phyloP scores from a whole-genome alignment of 2,888 invertebrate species.

The Chymomyza procnemis region DNA sequence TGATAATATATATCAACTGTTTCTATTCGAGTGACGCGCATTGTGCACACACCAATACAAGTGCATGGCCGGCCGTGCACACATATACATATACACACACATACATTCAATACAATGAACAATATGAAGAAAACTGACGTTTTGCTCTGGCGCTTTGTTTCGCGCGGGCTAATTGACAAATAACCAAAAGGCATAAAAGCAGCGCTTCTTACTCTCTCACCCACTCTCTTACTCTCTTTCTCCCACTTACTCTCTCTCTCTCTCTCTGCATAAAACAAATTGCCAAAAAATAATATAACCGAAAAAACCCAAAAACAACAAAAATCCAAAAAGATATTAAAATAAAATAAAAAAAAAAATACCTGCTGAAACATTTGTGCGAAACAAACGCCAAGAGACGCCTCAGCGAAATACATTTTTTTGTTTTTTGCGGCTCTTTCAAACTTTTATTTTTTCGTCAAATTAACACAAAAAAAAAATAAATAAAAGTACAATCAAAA shows the following conservation, averaged over 20 bases:
- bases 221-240: too few species aligned
- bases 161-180: conserved; percentile 70
- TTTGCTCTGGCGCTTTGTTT: conserved; percentile 66
- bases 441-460: neutral
- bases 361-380: neutral
- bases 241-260: too few species aligned
- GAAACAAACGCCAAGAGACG: neutral
- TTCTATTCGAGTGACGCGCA: too few species aligned
- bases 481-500: neutral
- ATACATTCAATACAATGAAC: neutral
- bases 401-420: neutral
- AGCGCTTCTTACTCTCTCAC: conserved; percentile 1
- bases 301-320: neutral
- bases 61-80: too few species aligned
- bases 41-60: conserved; percentile 16
- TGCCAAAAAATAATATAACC: conserved; percentile 5
- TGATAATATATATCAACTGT: too few species aligned
- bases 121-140: conserved; percentile 59
- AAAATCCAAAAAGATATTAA: neutral
- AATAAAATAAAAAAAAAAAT: neutral
- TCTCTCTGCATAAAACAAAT: conserved; percentile 25
- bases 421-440: neutral
- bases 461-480: neutral
- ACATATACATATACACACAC: conserved; percentile 3
- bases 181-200: conserved; percentile 42